Percentiles rank a stretch among this genome's conserved stretches.
phyloP scores from a whole-genome alignment of 2,888 invertebrate genomes.

The Stenodema calcarata region DNA sequence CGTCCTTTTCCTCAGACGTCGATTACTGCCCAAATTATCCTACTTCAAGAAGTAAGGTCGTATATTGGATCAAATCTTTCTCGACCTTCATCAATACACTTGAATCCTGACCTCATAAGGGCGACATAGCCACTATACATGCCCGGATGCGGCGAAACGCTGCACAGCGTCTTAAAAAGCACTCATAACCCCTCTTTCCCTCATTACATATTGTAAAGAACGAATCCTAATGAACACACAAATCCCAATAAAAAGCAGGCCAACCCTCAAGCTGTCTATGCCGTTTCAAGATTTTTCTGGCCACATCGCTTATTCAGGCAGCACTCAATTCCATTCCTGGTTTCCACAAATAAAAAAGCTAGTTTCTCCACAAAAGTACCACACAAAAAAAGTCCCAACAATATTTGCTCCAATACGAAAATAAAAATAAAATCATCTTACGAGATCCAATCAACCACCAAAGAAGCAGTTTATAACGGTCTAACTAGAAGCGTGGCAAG shows the following conservation, averaged over 20 bases:
- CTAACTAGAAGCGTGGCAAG: slow-evolving; percentile 54
- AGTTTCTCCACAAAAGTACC: neutral
- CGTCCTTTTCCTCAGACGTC: no score
- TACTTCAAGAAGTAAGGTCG: no score
- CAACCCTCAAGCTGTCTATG: neutral
- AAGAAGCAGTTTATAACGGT: slow-evolving; percentile 27
- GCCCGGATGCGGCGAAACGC: neutral
- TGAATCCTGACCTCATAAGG: neutral
- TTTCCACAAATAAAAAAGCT: neutral
- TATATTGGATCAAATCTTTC: no score
- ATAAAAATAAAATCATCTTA: neutral
- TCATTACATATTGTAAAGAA: neutral
- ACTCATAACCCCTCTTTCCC: neutral
- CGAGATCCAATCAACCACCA: slow-evolving; percentile 32
- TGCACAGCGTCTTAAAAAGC: neutral
- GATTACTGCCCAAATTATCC: no score
- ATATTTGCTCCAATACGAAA: neutral
- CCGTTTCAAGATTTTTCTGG: neutral
- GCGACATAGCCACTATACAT: neutral
- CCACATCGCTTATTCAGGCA: neutral
- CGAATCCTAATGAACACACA: neutral
- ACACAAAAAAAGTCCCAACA: neutral
- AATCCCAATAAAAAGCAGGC: neutral
- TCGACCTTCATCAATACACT: no score
- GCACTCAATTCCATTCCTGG: neutral